Evolutionary conservation across 2,797 vertebrate genomes (phyloP).

Genomic region (Phalloptychus januarius): DNA sequence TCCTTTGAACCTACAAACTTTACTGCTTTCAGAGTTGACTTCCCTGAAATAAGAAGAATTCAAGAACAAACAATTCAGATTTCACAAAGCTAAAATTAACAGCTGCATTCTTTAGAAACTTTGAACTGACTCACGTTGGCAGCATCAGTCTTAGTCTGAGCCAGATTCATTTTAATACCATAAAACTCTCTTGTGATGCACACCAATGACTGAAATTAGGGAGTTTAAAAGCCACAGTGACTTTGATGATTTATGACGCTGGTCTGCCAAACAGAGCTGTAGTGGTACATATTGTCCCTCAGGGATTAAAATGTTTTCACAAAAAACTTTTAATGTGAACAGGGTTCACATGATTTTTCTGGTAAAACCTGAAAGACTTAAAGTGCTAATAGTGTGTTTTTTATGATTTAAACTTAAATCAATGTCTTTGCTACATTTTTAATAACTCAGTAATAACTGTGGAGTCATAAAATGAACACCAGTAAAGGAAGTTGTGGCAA

Average conservation of each 20-base stretch:
- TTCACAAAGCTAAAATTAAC: conserved; percentile 34
- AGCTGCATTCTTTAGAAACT: conserved; percentile 37
- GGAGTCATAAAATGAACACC: neutral
- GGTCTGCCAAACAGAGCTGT: conserved; percentile 30
- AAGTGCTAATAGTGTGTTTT: neutral
- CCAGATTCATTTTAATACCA: conserved; percentile 20
- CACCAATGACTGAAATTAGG: conserved; percentile 20
- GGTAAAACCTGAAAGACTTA: neutral
- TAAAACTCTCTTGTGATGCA: conserved; percentile 7
- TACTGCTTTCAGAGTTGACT: conserved; percentile 14
- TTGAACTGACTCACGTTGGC: conserved; percentile 32
- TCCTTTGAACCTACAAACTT: conserved; percentile 13
- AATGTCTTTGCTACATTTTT: neutral
- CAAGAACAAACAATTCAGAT: conserved; percentile 29
- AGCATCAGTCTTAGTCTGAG: conserved; percentile 34
- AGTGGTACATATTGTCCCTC: conserved; percentile 11
- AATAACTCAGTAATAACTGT: neutral
- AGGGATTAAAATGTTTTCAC: conserved; percentile 1
- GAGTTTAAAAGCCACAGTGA: conserved; percentile 30
- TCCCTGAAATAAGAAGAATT: conserved; percentile 19
- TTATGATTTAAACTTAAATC: neutral
- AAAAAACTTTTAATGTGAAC: conserved; percentile 9
- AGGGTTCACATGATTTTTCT: neutral
- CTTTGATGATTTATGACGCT: conserved; percentile 21
- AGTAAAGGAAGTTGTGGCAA: neutral